A percentile compares a stretch with the other conserved stretches of the same genome.
Conservation (phyloP, 2,888 invertebrate species). For the Ceriagrion tenellum region DNA sequence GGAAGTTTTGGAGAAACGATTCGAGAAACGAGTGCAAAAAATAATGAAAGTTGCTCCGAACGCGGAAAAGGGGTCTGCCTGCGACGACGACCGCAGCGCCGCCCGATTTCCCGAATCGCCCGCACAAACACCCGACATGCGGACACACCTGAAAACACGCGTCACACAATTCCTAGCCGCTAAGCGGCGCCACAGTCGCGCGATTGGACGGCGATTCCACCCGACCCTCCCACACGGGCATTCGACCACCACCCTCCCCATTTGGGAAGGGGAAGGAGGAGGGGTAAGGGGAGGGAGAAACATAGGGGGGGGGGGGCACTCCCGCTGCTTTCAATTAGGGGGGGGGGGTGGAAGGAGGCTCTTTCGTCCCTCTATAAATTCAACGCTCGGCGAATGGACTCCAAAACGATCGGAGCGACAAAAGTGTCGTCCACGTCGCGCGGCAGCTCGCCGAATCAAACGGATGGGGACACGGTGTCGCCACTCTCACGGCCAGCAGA, state of each 20-base stretch:
- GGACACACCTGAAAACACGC: not conserved
- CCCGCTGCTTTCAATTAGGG: not conserved
- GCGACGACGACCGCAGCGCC: not conserved
- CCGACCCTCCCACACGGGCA: not conserved
- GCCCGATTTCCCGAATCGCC: not conserved
- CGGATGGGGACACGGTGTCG: not conserved
- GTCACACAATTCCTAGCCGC: not conserved
- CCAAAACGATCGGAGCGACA: not conserved
- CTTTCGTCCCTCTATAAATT: too few species aligned
- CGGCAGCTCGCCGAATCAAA: not conserved
- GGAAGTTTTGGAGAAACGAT: not conserved
- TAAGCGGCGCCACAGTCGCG: not conserved
- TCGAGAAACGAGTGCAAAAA: not conserved
- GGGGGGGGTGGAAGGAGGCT: not conserved
- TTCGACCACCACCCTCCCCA: not conserved
- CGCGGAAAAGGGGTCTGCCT: not conserved
- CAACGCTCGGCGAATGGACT: not conserved
- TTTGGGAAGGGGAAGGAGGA: not conserved
- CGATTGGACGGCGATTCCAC: not conserved
- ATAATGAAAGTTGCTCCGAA: not conserved
- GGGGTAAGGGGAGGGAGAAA: too few species aligned
- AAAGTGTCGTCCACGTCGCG: not conserved
- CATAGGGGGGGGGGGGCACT: too few species aligned
- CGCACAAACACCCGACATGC: not conserved
- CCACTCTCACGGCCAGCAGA: not conserved